Evolutionary conservation across 2,888 invertebrate genomes (phyloP).

Genomic region (Dolichopus griseipennis): DNA sequence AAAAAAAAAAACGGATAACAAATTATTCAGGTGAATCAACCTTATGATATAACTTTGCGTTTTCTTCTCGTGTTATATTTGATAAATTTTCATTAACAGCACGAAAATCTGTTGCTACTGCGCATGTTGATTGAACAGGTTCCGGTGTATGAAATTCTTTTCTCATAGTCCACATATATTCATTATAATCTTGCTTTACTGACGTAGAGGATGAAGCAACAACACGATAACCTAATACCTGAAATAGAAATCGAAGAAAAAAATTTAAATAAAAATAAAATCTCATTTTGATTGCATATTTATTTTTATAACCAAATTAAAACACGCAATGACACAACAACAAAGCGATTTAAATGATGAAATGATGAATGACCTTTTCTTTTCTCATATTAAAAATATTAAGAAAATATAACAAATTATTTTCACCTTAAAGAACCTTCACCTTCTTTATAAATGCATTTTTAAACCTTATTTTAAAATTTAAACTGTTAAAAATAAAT

Average conservation of each 20-base stretch:
- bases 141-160: conserved; percentile 76
- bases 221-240: conserved; percentile 79
- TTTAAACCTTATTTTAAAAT: too few species aligned
- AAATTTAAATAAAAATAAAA: background rate
- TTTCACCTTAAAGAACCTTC: too few species aligned
- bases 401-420: too few species aligned
- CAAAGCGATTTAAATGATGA: background rate
- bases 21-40: conserved; percentile 42
- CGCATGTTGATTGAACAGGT: conserved; percentile 45
- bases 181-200: conserved; percentile 80
- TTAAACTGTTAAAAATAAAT: too few species aligned
- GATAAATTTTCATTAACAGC: conserved; percentile 55
- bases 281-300: background rate
- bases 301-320: background rate
- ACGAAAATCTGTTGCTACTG: conserved; percentile 36
- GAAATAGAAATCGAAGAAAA: conserved; percentile 29
- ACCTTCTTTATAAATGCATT: too few species aligned
- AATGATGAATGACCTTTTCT: background rate
- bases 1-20: background rate
- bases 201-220: conserved; percentile 79
- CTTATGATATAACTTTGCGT: conserved; percentile 40
- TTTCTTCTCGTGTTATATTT: conserved; percentile 51
- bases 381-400: background rate
- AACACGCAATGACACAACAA: conserved; percentile 1
- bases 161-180: conserved; percentile 91